Percentiles rank a stretch among this genome's conserved stretches.
phyloP scores from a whole-genome alignment of 2,888 invertebrate genomes.

The Taphrorychus bicolor region DNA sequence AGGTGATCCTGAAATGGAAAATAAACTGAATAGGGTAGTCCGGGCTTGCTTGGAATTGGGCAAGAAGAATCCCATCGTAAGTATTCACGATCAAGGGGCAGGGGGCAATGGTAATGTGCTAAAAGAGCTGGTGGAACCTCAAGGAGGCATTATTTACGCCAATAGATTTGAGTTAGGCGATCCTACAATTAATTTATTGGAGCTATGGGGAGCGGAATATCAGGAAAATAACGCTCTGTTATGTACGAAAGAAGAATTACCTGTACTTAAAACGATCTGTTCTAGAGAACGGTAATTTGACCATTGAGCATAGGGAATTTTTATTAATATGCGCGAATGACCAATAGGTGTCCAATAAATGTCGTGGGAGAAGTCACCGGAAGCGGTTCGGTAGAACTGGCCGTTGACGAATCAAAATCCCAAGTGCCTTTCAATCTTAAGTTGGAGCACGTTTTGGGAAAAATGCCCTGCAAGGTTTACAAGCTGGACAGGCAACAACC shows the following conservation, averaged over 20 bases:
- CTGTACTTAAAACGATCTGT: slow-evolving; percentile 74
- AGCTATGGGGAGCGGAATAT: slow-evolving; percentile 98
- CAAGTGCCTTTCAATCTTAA: slow-evolving; percentile 86
- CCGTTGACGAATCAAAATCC: slow-evolving; percentile 68
- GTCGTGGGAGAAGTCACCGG: slow-evolving; percentile 93
- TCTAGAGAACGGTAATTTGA: slow-evolving; percentile 72
- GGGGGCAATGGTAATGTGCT: slow-evolving; percentile 98
- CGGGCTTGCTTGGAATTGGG: slow-evolving; percentile 89
- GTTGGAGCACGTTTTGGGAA: slow-evolving; percentile 86
- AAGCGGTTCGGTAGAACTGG: slow-evolving; percentile 74
- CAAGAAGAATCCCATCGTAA: slow-evolving; percentile 83
- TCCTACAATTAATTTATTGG: slow-evolving; percentile 90
- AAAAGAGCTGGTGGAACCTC: slow-evolving; percentile 95
- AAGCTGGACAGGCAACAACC: slow-evolving; percentile 56
- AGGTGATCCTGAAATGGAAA: slow-evolving; percentile 98
- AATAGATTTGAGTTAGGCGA: slow-evolving; percentile 91
- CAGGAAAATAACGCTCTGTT: slow-evolving; percentile 95
- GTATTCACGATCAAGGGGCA: slow-evolving; percentile 99
- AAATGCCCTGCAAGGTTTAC: slow-evolving; percentile 80
- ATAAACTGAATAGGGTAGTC: slow-evolving; percentile 93
- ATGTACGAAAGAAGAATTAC: slow-evolving; percentile 71
- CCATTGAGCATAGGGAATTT: not conserved
- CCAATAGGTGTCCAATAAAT: slow-evolving; percentile 80
- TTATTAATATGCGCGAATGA: too few species aligned
- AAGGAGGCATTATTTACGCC: slow-evolving; percentile 89